Percentiles rank a stretch among this genome's conserved stretches.
These are phyloP conservation scores for Linyphia triangularis DNA, from an alignment of 2,888 invertebrate genomes.

Conservation along the genomic window DNA sequence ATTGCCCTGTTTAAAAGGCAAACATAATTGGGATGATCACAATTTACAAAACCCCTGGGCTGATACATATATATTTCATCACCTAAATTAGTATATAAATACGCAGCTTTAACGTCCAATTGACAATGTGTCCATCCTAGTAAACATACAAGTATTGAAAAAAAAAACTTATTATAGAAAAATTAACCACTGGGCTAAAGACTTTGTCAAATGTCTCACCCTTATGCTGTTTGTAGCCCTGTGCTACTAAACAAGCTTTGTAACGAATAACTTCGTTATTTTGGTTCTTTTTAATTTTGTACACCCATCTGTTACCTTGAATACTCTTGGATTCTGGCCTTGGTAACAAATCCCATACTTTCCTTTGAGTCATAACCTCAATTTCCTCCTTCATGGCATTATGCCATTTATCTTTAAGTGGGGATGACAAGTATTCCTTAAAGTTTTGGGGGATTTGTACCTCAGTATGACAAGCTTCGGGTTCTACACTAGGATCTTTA, in stretches of 20 bases:
- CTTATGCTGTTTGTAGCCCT: slow-evolving; percentile 2
- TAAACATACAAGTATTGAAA: not conserved
- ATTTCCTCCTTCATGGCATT: slow-evolving; percentile 9
- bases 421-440: not conserved
- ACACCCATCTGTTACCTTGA: not conserved
- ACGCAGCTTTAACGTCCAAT: slow-evolving; percentile 37
- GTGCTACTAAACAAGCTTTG: slow-evolving; percentile 18
- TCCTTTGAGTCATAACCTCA: not conserved
- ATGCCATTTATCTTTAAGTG: not conserved
- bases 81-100: slow-evolving; percentile 19
- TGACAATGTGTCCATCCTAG: slow-evolving; percentile 19
- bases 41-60: not conserved
- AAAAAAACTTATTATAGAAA: slow-evolving; percentile 19
- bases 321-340: not conserved
- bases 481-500: no score
- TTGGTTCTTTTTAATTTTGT: not conserved
- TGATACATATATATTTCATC: slow-evolving; percentile 5
- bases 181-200: slow-evolving; percentile 24
- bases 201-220: slow-evolving; percentile 5
- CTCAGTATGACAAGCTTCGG: no score
- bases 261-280: not conserved
- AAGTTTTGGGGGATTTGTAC: not conserved
- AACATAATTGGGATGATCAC: no score
- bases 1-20: slow-evolving; percentile 4
- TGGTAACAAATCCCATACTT: slow-evolving; percentile 8